These are phyloP conservation scores for Crypturellus undulatus DNA, from an alignment of 2,113 vertebrate genomes.

Conservation along the genomic window DNA sequence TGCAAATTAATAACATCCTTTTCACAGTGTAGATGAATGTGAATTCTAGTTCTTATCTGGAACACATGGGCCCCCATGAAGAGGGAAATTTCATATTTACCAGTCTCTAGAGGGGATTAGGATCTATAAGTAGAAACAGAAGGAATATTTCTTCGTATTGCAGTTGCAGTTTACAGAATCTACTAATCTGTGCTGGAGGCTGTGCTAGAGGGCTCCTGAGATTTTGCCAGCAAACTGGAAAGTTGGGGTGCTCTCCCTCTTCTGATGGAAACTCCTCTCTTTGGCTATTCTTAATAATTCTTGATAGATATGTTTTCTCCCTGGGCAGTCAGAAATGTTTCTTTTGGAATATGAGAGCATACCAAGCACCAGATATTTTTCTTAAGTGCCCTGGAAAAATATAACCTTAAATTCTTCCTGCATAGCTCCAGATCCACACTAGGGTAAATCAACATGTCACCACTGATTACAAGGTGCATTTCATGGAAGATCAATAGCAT, in stretches of 20 bases:
- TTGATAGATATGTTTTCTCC: background rate
- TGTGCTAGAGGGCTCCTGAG: background rate
- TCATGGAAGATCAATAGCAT: background rate
- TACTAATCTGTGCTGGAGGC: background rate
- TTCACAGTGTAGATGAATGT: background rate
- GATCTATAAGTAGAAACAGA: background rate
- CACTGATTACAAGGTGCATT: background rate
- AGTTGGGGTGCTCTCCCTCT: background rate
- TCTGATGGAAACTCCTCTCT: background rate
- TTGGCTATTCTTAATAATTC: background rate
- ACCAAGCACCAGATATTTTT: background rate
- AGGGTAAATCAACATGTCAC: background rate
- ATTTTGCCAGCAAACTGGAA: background rate
- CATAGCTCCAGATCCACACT: background rate
- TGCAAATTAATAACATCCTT: background rate
- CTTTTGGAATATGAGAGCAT: background rate
- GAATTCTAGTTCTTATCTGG: background rate
- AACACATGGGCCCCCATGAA: background rate
- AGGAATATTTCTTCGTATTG: background rate
- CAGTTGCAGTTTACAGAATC: background rate
- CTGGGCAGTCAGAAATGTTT: background rate
- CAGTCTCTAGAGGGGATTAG: background rate
- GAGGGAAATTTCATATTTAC: background rate
- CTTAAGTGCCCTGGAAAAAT: background rate
- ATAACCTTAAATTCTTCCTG: background rate